These are phyloP conservation scores for Rousettus madagascariensis DNA, from an alignment of 2,797 vertebrate genomes.

Conservation along the genomic window DNA sequence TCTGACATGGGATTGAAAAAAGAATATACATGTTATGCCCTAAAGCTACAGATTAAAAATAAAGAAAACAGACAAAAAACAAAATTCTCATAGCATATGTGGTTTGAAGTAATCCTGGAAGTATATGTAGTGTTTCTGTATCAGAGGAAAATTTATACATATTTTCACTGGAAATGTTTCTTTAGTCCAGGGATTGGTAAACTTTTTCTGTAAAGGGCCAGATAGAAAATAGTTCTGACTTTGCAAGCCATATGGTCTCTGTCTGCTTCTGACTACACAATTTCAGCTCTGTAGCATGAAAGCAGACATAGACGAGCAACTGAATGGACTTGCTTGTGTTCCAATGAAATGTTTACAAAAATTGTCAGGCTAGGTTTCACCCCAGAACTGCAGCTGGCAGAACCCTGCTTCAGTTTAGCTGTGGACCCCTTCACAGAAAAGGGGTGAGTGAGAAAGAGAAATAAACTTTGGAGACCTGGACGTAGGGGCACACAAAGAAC, in stretches of 20 bases:
- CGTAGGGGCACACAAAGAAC: background rate
- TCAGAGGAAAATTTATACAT: background rate
- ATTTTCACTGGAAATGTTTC: background rate
- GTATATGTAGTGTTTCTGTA: background rate
- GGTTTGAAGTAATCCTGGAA: background rate
- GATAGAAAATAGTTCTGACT: background rate
- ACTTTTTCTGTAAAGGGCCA: background rate
- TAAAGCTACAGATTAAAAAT: background rate
- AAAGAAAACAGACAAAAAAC: background rate
- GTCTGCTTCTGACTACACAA: background rate
- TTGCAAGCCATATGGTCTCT: background rate
- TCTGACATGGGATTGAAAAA: background rate
- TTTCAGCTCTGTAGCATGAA: background rate
- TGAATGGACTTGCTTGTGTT: background rate
- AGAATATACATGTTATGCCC: background rate
- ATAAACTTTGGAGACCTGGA: background rate
- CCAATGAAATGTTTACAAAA: conserved; percentile 23
- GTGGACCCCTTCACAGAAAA: background rate
- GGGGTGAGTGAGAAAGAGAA: background rate
- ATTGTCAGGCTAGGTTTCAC: background rate
- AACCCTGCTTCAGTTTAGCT: background rate
- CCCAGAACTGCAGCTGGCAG: background rate
- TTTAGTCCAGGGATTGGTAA: background rate
- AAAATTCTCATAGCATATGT: background rate
- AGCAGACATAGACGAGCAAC: background rate